A percentile compares a stretch with the other conserved stretches of the same genome.
phyloP scores from a whole-genome alignment of 2,113 vertebrate species.

The Sarotherodon lohbergeri region DNA sequence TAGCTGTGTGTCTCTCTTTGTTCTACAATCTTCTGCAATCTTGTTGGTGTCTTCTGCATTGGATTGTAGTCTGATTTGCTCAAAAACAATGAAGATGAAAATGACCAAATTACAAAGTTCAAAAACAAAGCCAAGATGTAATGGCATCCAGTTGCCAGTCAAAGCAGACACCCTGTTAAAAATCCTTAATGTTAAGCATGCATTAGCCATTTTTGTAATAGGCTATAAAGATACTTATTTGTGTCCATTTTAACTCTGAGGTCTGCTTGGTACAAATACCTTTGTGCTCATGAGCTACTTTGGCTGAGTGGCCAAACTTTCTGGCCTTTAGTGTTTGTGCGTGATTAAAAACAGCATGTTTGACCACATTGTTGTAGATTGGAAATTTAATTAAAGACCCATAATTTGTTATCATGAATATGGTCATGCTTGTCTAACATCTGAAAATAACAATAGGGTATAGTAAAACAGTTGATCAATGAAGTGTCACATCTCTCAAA shows the following conservation, averaged over 20 bases:
- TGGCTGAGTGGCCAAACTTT: background rate
- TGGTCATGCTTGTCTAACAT: too few relatives aligned
- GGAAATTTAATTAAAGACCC: rapidly evolving
- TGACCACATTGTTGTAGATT: background rate
- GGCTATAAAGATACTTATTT: background rate
- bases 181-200: background rate
- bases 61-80: background rate
- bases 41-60: background rate
- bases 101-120: background rate
- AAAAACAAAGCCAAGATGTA: background rate
- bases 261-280: background rate
- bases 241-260: background rate
- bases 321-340: background rate
- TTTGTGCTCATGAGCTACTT: background rate
- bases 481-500: background rate
- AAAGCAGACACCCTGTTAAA: background rate
- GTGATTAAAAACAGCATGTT: background rate
- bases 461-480: background rate
- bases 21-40: background rate
- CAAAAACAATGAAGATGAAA: background rate
- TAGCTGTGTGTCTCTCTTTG: background rate
- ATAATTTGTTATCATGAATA: background rate
- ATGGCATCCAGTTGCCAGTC: background rate
- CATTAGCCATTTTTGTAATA: background rate
- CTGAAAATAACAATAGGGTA: too few relatives aligned